Conservation (phyloP, 30 jellyfish, hydroid and myxozoan species). For the Aurelia sp. region DNA sequence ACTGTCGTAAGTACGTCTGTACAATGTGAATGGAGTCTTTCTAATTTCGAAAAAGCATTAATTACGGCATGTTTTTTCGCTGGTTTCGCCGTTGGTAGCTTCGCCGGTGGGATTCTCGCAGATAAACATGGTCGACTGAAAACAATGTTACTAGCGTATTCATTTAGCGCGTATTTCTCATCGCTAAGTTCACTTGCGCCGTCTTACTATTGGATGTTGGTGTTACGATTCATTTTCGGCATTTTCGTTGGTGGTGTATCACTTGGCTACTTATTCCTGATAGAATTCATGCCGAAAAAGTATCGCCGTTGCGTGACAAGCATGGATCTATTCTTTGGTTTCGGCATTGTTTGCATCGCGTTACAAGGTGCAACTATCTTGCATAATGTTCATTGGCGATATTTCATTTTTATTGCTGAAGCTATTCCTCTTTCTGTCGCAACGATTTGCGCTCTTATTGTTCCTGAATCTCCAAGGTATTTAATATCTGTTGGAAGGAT, state of each 20-base stretch:
- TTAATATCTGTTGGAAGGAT: constrained; percentile 52
- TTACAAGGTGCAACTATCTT: constrained; percentile 71
- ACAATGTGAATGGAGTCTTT: constrained; percentile 68
- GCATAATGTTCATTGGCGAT: constrained; percentile 65
- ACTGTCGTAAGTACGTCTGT: constrained; percentile 65
- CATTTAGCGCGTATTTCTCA: constrained; percentile 68
- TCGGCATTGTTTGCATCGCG: constrained; percentile 74
- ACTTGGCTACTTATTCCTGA: constrained; percentile 62
- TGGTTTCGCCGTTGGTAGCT: constrained; percentile 74
- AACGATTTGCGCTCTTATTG: constrained; percentile 50
- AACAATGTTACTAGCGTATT: constrained; percentile 65
- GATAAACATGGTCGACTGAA: constrained; percentile 64
- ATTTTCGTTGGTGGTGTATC: constrained; percentile 76
- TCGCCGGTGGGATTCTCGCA: constrained; percentile 68
- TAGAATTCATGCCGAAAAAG: constrained; percentile 73
- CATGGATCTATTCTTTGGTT: constrained; percentile 73
- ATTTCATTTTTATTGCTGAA: constrained; percentile 64
- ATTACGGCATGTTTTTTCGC: constrained; percentile 63
- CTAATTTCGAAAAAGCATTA: constrained; percentile 68
- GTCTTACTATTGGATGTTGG: constrained; percentile 67
- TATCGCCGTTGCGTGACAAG: constrained; percentile 73
- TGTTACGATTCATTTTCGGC: constrained; percentile 62
- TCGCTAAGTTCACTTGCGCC: constrained; percentile 63
- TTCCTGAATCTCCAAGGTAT: constrained; percentile 77
- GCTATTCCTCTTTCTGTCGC: constrained; percentile 70